Evolutionary conservation across 1,140 invertebrate genomes (phyloP).

Genomic region (Panulirus ornatus): DNA sequence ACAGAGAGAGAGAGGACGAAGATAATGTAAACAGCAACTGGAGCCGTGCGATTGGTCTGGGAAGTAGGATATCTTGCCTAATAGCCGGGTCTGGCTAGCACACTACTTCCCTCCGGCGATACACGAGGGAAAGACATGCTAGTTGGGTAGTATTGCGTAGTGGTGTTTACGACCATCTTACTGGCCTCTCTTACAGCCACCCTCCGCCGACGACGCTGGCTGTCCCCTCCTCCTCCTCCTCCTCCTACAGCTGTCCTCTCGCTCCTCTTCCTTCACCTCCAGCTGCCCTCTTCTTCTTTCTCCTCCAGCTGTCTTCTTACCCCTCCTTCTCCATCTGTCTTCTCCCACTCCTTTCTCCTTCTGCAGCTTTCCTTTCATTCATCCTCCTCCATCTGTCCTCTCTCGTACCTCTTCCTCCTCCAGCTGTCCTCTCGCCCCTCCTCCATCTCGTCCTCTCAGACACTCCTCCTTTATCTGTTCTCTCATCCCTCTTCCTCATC

Average conservation of each 20-base stretch:
- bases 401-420: no score
- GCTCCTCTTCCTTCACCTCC: neutral
- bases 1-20: neutral
- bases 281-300: neutral
- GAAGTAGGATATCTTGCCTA: neutral
- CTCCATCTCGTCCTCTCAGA: neutral
- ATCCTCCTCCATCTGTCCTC: neutral
- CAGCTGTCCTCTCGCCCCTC: neutral
- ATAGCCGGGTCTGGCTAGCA: neutral
- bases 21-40: constrained; percentile 15
- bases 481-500: no score
- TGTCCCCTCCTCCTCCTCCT: neutral
- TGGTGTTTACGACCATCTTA: constrained; percentile 1
- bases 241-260: constrained; percentile 8
- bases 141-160: constrained; percentile 14
- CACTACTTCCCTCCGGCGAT: neutral
- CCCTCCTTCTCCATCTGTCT: neutral
- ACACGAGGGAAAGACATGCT: neutral
- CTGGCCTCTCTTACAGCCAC: no score
- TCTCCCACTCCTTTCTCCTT: neutral
- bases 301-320: neutral
- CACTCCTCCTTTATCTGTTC: neutral
- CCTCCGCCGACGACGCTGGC: neutral
- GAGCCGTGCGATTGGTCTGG: constrained; percentile 16
- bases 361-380: neutral